Evolutionary conservation across 2,113 vertebrate species (phyloP), one percentile per base, ranked within the genome.

Genomic region (Pycnonotus jocosus): DNA sequence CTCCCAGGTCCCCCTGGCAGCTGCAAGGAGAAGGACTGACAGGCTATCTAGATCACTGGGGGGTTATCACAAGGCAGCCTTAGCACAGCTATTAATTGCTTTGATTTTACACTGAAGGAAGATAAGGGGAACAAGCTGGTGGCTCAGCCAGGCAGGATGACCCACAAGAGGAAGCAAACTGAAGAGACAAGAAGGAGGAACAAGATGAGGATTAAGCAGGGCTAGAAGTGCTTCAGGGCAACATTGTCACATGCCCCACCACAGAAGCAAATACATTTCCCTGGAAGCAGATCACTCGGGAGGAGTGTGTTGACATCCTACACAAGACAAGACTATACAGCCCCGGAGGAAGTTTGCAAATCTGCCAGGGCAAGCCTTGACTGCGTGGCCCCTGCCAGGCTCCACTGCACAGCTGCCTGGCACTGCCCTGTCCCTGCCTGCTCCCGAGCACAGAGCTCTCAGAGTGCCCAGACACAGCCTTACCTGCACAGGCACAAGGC

Each of bases 161-260:
- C 76, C 28, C 30, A 38, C n/a, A 86, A 66, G 58, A 88, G 60
- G 82, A 88, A 95, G 58, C 42, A 88, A 69, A 70, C 3, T 20
- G 12, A 62, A 79, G 50, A 93, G 40, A 23, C 51, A 72, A 72
- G 20, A 66, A 27, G 5, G 5, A 7, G 16, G 28, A 64, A 57
- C 5, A 42, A 83, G 24, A 65, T 12, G 42, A 92, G 53, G 76
- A 81, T 79, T 88, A 88, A 86, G 64, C 10, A 19, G 45, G 20
- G 25, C 81, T 48, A 45, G 25, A 66, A 86, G 50, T 0, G 0
- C 40, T 64, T 20, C 74, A 69, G 45, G 54, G 60, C 64, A 88
- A 27, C 62, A 31, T 4, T 58, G 47, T 56, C 95, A 90, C 45
- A 57, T 33, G 45, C 54, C 57, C 3, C 1, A 76, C n/a, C 62